These are phyloP conservation scores for Hemitrygon akajei DNA, from an alignment of 2,797 vertebrate species.

Conservation along the genomic window DNA sequence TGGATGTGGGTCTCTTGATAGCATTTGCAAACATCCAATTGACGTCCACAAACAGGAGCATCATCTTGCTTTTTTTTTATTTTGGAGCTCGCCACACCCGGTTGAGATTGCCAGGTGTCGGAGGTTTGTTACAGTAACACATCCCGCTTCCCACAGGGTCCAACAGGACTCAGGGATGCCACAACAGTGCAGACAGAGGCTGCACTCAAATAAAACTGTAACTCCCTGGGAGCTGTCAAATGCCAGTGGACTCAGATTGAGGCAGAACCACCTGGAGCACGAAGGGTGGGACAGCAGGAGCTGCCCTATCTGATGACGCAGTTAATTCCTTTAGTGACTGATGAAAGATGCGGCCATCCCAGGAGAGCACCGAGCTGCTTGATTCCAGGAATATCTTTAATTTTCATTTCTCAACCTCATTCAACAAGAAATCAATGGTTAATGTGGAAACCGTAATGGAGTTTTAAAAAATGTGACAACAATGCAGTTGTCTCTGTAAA, in stretches of 20 bases:
- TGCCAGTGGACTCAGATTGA: too few relatives aligned
- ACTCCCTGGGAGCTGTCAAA: not conserved
- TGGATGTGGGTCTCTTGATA: not conserved
- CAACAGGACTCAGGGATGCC: too few relatives aligned
- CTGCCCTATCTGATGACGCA: not conserved
- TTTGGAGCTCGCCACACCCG: not conserved
- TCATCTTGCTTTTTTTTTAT: too few relatives aligned
- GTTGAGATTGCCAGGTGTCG: too few relatives aligned
- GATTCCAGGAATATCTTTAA: not conserved
- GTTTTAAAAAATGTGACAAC: not conserved
- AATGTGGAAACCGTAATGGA: conserved; percentile 12
- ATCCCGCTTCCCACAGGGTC: not conserved
- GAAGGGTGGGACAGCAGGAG: not conserved
- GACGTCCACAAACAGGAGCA: too few relatives aligned
- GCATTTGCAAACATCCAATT: not conserved
- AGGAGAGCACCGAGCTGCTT: not conserved
- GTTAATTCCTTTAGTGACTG: not conserved
- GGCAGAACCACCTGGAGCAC: not conserved
- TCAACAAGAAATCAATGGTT: conserved; percentile 18
- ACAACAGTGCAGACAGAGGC: too few relatives aligned
- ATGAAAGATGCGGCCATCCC: not conserved
- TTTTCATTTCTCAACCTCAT: not conserved
- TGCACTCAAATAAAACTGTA: too few relatives aligned
- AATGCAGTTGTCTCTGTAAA: not conserved
- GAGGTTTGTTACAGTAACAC: not conserved